Base-by-base conservation (phyloP, 2,888 invertebrate genomes). In the Drosophila demipolita region DNA sequence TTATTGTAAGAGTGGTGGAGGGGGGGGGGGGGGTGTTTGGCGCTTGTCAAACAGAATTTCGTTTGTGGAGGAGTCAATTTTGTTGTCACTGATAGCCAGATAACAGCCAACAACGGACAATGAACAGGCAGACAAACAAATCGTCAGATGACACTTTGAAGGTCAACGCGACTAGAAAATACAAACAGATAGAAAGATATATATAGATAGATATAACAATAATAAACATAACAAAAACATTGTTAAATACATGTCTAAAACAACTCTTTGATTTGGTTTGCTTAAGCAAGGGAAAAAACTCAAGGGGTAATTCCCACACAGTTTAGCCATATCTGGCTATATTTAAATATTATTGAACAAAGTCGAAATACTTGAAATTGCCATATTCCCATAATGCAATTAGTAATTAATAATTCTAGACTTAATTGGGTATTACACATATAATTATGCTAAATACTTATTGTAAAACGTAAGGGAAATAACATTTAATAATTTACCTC, bases 41-140 rank as follows among this genome's bases (percentile, higher is more conserved):
- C 15, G 20, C 29, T 23, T 8, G 45, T 15, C 23, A 45, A 45
- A 20, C n/a, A 29, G 20, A 54, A 12, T 5, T 63, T 54, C 23
- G 54, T 49, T 32, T 48, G 35, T 49, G 12, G 32, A n/a, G 35
- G 59, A 50, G 59, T 60, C 50, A 26, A 42, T 57, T 71, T 33
- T 11, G 48, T 33, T 61, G 42, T 29, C 35, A 40, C 36, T 57
- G 65, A 70, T 69, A 69, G 53, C 23, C 4, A 23, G 38, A 48
- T 38, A 50, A 36, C 40, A 11, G 23, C 45, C 23, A 59, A 20
- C 12, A 49, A 36, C 9, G 49, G 1, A 8, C n/a, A n/a, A 42
- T n/a, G 11, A n/a, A 42, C n/a, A 11, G 40, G 0, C 42, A 36
- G 40, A 40, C 20, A 26, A 20, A 20, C 20, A 52, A 48, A 52